These are phyloP conservation scores for Anastatus disparis DNA, from an alignment of 1,140 invertebrate species.

Conservation along the genomic window DNA sequence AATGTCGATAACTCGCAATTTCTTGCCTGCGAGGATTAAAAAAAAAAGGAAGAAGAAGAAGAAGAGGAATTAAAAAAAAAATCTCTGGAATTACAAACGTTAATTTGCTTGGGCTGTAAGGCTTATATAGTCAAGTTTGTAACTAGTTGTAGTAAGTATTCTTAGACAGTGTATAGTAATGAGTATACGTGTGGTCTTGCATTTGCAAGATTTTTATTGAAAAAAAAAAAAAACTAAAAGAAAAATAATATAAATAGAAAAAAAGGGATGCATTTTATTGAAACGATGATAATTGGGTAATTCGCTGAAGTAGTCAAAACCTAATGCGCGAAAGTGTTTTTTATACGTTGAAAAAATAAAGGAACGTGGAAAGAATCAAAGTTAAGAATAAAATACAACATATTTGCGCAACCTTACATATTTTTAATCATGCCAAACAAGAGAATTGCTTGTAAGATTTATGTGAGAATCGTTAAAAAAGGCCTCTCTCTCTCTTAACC, in stretches of 20 bases:
- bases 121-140: too few species aligned
- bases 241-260: neutral
- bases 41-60: neutral
- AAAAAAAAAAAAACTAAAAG: neutral
- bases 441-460: constrained; percentile 24
- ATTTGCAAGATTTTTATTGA: too few species aligned
- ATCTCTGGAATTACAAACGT: too few species aligned
- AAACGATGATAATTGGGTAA: neutral
- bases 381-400: neutral
- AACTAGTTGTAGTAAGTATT: too few species aligned
- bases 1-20: constrained; percentile 26
- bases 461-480: constrained; percentile 36
- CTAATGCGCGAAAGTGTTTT: neutral
- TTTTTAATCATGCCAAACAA: constrained; percentile 6
- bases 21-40: neutral
- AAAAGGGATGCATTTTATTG: neutral
- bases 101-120: too few species aligned
- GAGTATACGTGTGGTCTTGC: too few species aligned
- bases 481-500: neutral
- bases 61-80: neutral
- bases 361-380: neutral
- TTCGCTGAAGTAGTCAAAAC: constrained; percentile 1
- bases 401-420: constrained; percentile 18
- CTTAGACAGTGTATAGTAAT: too few species aligned
- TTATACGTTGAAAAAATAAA: too few species aligned